Evolutionary conservation across 2,797 vertebrate genomes (phyloP).

Genomic region (Glyptemys insculpta): DNA sequence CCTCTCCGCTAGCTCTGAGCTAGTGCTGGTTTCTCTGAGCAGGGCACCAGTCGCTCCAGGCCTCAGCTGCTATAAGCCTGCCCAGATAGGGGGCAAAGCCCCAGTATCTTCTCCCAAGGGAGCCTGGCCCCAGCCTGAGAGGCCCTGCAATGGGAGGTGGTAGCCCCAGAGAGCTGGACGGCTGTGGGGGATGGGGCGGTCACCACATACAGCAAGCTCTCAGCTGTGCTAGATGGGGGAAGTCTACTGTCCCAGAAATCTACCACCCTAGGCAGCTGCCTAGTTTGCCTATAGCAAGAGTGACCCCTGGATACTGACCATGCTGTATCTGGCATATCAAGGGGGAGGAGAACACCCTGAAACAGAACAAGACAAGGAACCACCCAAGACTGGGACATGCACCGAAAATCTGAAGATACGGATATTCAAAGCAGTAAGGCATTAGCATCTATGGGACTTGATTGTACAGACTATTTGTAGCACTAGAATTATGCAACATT

Average conservation of each 20-base stretch:
- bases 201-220: background rate
- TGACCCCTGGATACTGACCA: constrained; percentile 9
- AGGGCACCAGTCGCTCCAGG: background rate
- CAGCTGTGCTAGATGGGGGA: background rate
- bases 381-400: constrained; percentile 50
- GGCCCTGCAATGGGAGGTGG: background rate
- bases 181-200: background rate
- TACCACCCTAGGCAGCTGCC: background rate
- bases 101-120: background rate
- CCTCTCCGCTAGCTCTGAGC: background rate
- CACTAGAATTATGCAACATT: background rate
- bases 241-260: background rate
- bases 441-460: constrained; percentile 21
- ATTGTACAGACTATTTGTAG: background rate
- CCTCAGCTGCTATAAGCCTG: background rate
- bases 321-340: background rate
- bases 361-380: background rate
- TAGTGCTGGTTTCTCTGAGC: background rate
- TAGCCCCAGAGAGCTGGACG: background rate
- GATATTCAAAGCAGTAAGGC: background rate
- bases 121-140: background rate
- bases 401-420: background rate
- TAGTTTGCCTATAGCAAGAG: background rate
- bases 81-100: background rate
- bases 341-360: background rate